A percentile compares a stretch with the other conserved stretches of the same genome.
phyloP scores from a whole-genome alignment of 2,797 vertebrate species.

The Pipistrellus pipistrellus region DNA sequence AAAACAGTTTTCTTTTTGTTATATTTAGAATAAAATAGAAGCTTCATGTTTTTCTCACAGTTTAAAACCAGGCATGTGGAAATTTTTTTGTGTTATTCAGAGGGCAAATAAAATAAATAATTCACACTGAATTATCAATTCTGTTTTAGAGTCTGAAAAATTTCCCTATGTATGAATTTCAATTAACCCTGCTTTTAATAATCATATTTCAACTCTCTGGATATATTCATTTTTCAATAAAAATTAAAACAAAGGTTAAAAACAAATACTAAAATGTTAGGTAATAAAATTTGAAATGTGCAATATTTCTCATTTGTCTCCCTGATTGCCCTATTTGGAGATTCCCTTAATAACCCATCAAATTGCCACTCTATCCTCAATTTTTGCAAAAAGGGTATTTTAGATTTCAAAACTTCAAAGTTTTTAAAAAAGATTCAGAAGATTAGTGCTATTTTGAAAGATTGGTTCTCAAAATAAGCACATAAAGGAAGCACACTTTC shows the following conservation, averaged over 20 bases:
- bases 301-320: neutral
- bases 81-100: constrained; percentile 33
- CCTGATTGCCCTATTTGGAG: neutral
- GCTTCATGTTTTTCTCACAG: constrained; percentile 7
- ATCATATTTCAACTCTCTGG: neutral
- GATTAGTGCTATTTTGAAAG: constrained; percentile 74
- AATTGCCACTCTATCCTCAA: neutral
- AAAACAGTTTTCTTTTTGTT: constrained; percentile 60
- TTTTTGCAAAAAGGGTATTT: constrained; percentile 49
- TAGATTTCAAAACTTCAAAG: constrained; percentile 48
- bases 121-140: neutral
- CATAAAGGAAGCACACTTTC: constrained; percentile 65
- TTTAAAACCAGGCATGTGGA: constrained; percentile 14
- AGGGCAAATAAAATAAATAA: constrained; percentile 35
- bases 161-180: constrained; percentile 33
- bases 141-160: neutral
- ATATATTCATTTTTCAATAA: constrained; percentile 51
- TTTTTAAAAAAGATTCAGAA: constrained; percentile 70
- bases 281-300: neutral
- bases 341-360: neutral
- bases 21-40: constrained; percentile 25
- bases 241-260: neutral
- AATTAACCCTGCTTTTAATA: neutral
- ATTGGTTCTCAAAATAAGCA: constrained; percentile 74
- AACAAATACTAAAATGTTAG: neutral